Percentiles rank a stretch among this genome's conserved stretches.
Conservation (phyloP, 2,113 vertebrate species). For the Austrofundulus limnaeus region DNA sequence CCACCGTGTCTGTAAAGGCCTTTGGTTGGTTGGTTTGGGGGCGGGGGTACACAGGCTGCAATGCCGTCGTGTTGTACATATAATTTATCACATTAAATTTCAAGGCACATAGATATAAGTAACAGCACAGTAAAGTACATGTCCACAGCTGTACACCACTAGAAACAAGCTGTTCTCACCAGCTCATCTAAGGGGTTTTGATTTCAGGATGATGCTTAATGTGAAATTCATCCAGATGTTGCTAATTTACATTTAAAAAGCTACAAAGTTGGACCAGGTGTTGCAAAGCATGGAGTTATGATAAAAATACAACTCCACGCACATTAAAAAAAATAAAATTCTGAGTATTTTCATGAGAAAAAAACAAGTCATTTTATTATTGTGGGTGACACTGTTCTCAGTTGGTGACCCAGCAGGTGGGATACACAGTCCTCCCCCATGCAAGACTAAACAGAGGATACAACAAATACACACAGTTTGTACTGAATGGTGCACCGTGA, state of each 20-base stretch:
- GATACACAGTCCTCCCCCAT: slow-evolving; percentile 20
- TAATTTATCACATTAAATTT: slow-evolving; percentile 25
- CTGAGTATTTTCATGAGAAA: background rate
- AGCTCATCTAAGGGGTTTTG: background rate
- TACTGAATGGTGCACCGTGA: slow-evolving; percentile 47
- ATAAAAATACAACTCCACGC: background rate
- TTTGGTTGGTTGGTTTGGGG: slow-evolving; percentile 49
- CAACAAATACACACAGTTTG: slow-evolving; percentile 40
- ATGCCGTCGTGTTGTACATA: slow-evolving; percentile 24
- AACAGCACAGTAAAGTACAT: slow-evolving; percentile 48
- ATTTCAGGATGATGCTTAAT: background rate
- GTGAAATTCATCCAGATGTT: background rate
- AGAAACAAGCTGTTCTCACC: slow-evolving; percentile 22
- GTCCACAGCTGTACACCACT: slow-evolving; percentile 20
- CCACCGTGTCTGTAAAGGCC: slow-evolving; percentile 46
- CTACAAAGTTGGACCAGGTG: background rate
- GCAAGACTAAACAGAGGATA: slow-evolving; percentile 28
- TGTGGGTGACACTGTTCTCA: slow-evolving; percentile 7
- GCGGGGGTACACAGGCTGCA: slow-evolving; percentile 2
- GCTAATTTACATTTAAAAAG: slow-evolving; percentile 5
- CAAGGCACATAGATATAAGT: slow-evolving; percentile 59
- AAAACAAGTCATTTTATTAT: background rate
- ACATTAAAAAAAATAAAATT: background rate
- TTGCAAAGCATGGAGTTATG: background rate
- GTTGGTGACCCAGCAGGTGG: slow-evolving; percentile 11